Evolutionary conservation across 2,113 vertebrate species (phyloP).

Genomic region (Nothoprocta pentlandii): DNA sequence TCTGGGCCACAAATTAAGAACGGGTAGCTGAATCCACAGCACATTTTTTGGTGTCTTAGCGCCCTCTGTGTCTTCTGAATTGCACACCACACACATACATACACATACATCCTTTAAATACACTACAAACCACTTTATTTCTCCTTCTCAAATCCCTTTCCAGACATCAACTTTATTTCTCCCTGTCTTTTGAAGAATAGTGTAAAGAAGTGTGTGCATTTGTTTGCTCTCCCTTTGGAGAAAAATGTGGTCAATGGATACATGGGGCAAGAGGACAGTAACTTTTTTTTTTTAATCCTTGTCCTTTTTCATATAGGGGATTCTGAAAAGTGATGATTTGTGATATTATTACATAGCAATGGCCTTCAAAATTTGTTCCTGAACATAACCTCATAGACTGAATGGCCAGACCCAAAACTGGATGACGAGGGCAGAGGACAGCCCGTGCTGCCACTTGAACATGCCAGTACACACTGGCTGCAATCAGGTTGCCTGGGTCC

Average conservation of each 20-base stretch:
- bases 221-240: not conserved
- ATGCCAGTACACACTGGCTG: accelerated
- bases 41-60: slow-evolving; percentile 20
- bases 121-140: not conserved
- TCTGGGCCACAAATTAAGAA: accelerated
- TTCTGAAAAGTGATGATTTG: not conserved
- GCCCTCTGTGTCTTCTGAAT: slow-evolving; percentile 18
- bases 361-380: not conserved
- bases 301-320: not conserved
- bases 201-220: not conserved
- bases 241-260: not conserved
- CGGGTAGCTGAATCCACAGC: not conserved
- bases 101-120: not conserved
- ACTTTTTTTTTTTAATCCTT: not conserved
- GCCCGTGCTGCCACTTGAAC: not conserved
- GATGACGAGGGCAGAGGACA: not conserved
- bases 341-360: accelerated
- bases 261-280: accelerated
- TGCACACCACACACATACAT: not conserved
- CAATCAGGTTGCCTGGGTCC: not conserved
- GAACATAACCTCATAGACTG: not conserved
- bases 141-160: not conserved
- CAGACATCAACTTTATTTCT: not conserved
- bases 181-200: not conserved
- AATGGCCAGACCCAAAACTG: accelerated